A percentile compares a stretch with the other conserved stretches of the same genome.
These are phyloP conservation scores for Phenganax stokvisi DNA, from an alignment of 92 coral and sea anemone species.

Conservation along the genomic window DNA sequence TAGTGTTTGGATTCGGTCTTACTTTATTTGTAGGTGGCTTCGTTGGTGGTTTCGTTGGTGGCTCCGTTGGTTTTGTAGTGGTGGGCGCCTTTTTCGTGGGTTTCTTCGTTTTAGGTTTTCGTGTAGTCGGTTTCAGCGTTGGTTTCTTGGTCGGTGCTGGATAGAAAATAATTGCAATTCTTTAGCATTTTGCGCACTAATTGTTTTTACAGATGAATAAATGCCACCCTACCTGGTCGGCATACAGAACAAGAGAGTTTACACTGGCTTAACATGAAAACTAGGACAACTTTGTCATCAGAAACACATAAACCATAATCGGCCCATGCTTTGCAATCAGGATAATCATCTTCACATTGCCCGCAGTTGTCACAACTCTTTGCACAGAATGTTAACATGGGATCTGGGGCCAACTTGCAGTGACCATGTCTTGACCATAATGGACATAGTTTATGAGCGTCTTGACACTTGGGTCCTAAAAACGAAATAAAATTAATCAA, in stretches of 20 bases:
- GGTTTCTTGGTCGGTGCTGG: constrained; percentile 1
- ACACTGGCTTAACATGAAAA: constrained; percentile 8
- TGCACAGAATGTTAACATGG: constrained; percentile 64
- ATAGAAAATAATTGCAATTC: background rate
- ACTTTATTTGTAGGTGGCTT: background rate
- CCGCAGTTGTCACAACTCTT: constrained; percentile 69
- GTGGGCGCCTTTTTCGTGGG: constrained; percentile 4
- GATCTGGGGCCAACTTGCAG: constrained; percentile 63
- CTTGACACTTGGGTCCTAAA: constrained; percentile 45
- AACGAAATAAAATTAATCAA: background rate
- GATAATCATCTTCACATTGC: constrained; percentile 42
- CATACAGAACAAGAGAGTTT: constrained; percentile 1
- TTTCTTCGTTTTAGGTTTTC: constrained; percentile 5
- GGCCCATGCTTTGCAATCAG: constrained; percentile 1
- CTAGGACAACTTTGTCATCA: background rate
- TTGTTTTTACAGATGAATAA: background rate
- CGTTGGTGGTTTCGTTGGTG: constrained; percentile 27
- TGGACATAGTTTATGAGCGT: constrained; percentile 49
- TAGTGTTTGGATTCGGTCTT: background rate
- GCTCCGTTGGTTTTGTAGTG: background rate
- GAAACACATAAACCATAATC: constrained; percentile 4
- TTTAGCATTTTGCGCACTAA: background rate
- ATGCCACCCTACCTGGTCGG: background rate
- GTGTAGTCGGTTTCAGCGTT: too few relatives aligned
- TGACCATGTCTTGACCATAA: constrained; percentile 59